Evolutionary conservation across 2,888 invertebrate genomes (phyloP).

Genomic region (Synanthedon myopaeformis): DNA sequence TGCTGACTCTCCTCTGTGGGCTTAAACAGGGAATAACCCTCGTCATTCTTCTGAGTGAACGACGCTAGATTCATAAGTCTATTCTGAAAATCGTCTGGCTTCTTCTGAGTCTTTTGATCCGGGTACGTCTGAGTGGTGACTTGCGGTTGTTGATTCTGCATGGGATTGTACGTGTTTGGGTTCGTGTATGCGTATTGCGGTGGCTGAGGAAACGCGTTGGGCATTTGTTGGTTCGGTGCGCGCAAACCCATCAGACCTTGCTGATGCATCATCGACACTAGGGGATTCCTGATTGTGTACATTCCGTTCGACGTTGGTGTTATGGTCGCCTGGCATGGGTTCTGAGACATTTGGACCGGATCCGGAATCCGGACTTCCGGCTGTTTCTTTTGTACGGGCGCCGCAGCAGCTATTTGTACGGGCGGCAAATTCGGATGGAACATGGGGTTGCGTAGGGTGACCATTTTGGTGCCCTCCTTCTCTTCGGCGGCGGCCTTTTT

Average conservation of each 20-base stretch:
- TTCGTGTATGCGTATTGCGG: slow-evolving; percentile 42
- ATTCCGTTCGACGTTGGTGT: slow-evolving; percentile 74
- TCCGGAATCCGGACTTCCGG: slow-evolving; percentile 53
- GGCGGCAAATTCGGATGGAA: slow-evolving; percentile 72
- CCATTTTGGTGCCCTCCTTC: slow-evolving; percentile 72
- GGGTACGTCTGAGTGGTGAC: slow-evolving; percentile 20
- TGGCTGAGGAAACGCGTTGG: slow-evolving; percentile 26
- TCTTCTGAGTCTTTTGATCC: slow-evolving; percentile 18
- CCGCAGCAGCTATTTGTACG: slow-evolving; percentile 34
- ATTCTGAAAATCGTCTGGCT: slow-evolving; percentile 30
- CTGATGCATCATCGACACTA: slow-evolving; percentile 68
- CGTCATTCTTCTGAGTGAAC: slow-evolving; percentile 58
- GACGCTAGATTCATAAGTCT: slow-evolving; percentile 53
- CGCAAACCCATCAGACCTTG: slow-evolving; percentile 41
- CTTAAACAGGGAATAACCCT: slow-evolving; percentile 58
- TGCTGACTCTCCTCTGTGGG: slow-evolving; percentile 39
- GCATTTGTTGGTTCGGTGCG: slow-evolving; percentile 25
- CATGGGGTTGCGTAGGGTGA: slow-evolving; percentile 83
- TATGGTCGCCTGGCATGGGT: slow-evolving; percentile 61
- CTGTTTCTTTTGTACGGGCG: slow-evolving; percentile 33
- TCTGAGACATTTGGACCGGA: slow-evolving; percentile 60
- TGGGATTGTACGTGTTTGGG: slow-evolving; percentile 32
- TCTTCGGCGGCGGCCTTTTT: slow-evolving; percentile 45
- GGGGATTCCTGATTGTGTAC: slow-evolving; percentile 86
- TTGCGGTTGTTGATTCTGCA: slow-evolving; percentile 11